Conservation (phyloP, 2,797 vertebrate genomes). For the Poeciliopsis presidionis region DNA sequence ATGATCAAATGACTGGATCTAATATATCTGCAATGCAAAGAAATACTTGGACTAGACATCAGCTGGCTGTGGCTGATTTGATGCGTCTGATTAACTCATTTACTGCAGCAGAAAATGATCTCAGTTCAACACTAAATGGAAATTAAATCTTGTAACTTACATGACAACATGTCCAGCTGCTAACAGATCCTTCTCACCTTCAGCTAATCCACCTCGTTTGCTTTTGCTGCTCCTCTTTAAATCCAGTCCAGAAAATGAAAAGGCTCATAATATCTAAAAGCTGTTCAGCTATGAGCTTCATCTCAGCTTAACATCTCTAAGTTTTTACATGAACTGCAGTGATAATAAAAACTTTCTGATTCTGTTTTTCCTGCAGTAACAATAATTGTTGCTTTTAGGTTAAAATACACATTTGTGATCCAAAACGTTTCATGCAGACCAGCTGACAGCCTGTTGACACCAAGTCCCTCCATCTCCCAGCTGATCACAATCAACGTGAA, state of each 20-base stretch:
- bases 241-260: background rate
- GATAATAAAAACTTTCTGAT: background rate
- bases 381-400: no score
- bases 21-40: background rate
- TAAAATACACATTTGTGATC: no score
- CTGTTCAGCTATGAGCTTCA: background rate
- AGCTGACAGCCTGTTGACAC: background rate
- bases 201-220: no score
- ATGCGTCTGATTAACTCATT: background rate
- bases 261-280: no score
- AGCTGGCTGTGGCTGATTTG: background rate
- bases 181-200: no score
- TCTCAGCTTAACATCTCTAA: background rate
- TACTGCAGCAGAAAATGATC: no score
- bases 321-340: background rate
- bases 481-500: background rate
- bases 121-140: no score
- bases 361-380: background rate
- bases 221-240: no score
- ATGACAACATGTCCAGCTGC: no score
- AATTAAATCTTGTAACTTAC: no score
- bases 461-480: background rate
- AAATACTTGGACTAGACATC: background rate
- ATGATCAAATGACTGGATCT: background rate
- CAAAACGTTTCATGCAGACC: background rate